Base-by-base conservation (phyloP, 2,797 vertebrate genomes). In the Thripadectes ignobilis region DNA sequence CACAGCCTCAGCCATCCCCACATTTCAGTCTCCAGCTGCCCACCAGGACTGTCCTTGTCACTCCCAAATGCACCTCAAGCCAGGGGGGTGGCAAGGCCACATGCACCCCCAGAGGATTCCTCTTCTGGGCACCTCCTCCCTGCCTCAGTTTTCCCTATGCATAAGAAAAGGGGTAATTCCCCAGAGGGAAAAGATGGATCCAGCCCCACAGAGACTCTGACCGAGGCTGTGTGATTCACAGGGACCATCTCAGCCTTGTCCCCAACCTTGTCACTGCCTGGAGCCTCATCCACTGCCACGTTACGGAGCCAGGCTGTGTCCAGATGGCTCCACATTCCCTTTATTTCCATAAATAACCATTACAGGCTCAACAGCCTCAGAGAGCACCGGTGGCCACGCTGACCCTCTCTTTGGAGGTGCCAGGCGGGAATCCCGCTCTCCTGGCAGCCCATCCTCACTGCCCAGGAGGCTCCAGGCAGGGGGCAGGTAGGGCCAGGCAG, bases 351-450 rank as follows among this genome's bases (percentile, higher is more conserved):
- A 63, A 90, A 94, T 49, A 90, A 88, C 61, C 1, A 1, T 8
- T 1, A 1, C 22, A 36, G 43, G n/a, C n/a, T 69, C 88, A 51
- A 27, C 7, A 4, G 51, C 4, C 5, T 15, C 9, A 20, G 67
- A 57, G 36, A 57, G 30, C 29, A 39, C 12, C 10, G 2, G 45
- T 6, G 10, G 34, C 54, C 48, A n/a, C n/a, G 21, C 6, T 0
- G 14, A 13, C 26, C 34, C 16, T 0, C 0, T 7, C 26, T 36
- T 24, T 5, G 6, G 30, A 30, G 0, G 2, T 13, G 26, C 15
- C 5, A 1, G 30, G 41, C 49, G 71, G 62, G 0, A 14, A 61
- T 45, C 24, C 46, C 0, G 0, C 48, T 15, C 2, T 7, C 32
- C 45, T 54, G 45, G 67, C 9, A 6, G 10, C 48, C 23, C 17